Conservation (phyloP, 1,140 invertebrate genomes). For the Elysia chlorotica region DNA sequence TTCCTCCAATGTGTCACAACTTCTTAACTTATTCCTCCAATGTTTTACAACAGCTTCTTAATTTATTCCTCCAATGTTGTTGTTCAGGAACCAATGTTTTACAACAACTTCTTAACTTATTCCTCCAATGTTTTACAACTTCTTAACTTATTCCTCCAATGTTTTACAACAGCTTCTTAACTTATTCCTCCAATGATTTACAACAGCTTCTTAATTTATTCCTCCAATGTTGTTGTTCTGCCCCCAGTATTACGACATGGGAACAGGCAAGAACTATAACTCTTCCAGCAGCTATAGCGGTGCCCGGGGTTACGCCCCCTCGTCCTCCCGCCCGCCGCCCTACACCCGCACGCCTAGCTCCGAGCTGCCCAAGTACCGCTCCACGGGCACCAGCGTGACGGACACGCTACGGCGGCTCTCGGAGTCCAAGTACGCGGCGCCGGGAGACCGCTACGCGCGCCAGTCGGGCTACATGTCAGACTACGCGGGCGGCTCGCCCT, state of each 20-base stretch:
- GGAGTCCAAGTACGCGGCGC: constrained; percentile 17
- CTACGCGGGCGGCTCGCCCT: constrained; percentile 51
- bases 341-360: constrained; percentile 32
- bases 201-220: neutral
- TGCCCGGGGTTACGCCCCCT: constrained; percentile 28
- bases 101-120: neutral
- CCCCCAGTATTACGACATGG: constrained; percentile 31
- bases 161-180: neutral
- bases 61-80: too few relatives aligned
- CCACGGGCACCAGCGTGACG: constrained; percentile 32
- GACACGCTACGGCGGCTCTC: constrained; percentile 23
- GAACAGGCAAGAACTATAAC: constrained; percentile 33
- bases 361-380: constrained; percentile 24
- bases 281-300: constrained; percentile 27
- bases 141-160: neutral
- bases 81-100: too few relatives aligned
- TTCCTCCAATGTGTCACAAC: too few relatives aligned
- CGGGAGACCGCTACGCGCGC: constrained; percentile 40
- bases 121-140: neutral
- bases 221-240: neutral
- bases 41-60: too few relatives aligned
- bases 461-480: constrained; percentile 56
- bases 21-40: too few relatives aligned
- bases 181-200: neutral
- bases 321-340: constrained; percentile 26